Base-by-base conservation (phyloP, 2,888 invertebrate genomes). In the Eugnorisma glareosa region DNA sequence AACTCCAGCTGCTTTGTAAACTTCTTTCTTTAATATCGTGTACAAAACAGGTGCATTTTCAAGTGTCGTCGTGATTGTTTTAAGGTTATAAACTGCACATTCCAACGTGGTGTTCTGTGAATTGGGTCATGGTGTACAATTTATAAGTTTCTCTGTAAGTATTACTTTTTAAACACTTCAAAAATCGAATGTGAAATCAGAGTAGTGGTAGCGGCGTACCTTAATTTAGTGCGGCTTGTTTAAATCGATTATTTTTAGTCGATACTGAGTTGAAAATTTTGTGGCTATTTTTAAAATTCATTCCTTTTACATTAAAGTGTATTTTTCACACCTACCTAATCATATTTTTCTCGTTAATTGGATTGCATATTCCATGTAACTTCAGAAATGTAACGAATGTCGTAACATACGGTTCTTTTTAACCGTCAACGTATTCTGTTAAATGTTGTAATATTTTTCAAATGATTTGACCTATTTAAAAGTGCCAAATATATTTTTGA, bases 61-160 rank as follows among this genome's bases (percentile, higher is more conserved):
- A 75, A 77, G 86, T 90, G 88, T 79, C 73, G 77, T 84, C 86
- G 88, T 90, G 88, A 81, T 83, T 64, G 59, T 74, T 91, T 90
- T 86, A 88, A 92, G 92, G 91, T 92, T 92, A 92, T 85, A 87
- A 77, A 76, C 84, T 78, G 75, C 66, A 88, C 82, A 88, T 85
- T 86, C 83, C 89, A 84, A 86, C 90, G 90, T 88, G 89, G 90
- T 91, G 87, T 83, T 90, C 84, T 87, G 89, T 91, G 91, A 92
- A 90, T 90, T 92, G 85, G 91, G 91, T 91, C 91, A 91, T 90
- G 89, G 90, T 89, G 85, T 86, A 84, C 81, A 64, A 84, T 84
- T 81, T 83, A 82, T 67, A 80, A 81, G 69, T 71, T 77, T 85
- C 77, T 73, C 73, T 84, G 91, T 91, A 88, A 91, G 91, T 91